Evolutionary conservation across 2,113 vertebrate genomes (phyloP).

Genomic region (Nycticryphes semicollaris): DNA sequence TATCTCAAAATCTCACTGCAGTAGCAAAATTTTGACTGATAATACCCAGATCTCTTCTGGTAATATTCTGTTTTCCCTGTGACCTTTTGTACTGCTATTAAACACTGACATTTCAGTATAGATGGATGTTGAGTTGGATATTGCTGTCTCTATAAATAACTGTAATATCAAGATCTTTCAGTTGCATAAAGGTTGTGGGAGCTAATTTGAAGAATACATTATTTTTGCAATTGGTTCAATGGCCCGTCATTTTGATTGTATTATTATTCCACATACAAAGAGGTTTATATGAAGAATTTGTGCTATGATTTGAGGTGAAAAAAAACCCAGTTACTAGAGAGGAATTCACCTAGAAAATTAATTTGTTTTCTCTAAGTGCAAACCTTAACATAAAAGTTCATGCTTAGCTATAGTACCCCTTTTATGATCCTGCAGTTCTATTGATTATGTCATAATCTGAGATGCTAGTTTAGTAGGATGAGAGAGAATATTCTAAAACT

Average conservation of each 20-base stretch:
- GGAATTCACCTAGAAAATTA: neutral
- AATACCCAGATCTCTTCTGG: neutral
- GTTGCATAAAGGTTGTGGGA: neutral
- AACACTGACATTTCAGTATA: neutral
- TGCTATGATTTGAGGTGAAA: neutral
- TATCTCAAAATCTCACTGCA: neutral
- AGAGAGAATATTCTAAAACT: neutral
- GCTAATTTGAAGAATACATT: neutral
- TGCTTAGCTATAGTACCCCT: neutral
- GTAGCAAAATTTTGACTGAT: neutral
- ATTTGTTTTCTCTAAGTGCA: neutral
- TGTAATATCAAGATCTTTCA: neutral
- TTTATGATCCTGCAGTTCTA: neutral
- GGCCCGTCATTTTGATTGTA: neutral
- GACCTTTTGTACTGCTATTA: neutral
- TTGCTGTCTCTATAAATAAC: neutral
- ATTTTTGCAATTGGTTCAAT: neutral
- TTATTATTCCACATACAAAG: neutral
- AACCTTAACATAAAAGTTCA: neutral
- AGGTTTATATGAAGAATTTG: neutral
- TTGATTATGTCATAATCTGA: neutral
- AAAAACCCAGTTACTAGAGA: neutral
- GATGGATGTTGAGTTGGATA: neutral
- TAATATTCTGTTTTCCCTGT: neutral
- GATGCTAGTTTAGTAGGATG: neutral